Evolutionary conservation across 2,113 vertebrate species (phyloP).

Genomic region (Chrysemys picta): DNA sequence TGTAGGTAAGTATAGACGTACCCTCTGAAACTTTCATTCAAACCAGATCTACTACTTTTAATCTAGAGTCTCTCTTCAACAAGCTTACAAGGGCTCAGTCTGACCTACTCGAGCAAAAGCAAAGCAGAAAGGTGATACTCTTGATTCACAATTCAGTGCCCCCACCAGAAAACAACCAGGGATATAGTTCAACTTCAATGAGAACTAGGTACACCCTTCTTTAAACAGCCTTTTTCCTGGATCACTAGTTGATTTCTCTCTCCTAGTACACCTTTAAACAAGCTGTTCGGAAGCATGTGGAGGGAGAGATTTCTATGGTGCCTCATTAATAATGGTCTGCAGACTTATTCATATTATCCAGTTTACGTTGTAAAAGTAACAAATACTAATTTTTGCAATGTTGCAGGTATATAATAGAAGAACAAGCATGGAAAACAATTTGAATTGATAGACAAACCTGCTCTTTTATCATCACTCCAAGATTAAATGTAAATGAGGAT

Average conservation of each 20-base stretch:
- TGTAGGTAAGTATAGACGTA: too few relatives aligned
- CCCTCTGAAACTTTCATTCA: neutral
- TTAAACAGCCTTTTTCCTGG: neutral
- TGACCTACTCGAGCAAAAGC: neutral
- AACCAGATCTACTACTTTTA: neutral
- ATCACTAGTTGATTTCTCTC: neutral
- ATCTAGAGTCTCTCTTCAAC: neutral
- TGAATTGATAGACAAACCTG: neutral
- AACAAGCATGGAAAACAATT: neutral
- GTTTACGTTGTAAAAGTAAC: neutral
- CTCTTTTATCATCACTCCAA: neutral
- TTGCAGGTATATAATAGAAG: neutral
- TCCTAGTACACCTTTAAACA: neutral
- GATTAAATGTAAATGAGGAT: neutral
- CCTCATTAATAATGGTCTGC: neutral
- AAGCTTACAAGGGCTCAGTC: neutral
- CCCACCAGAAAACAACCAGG: neutral
- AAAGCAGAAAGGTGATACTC: neutral
- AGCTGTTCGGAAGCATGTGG: neutral
- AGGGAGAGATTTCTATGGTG: neutral
- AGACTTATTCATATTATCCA: neutral
- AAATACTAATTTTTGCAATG: neutral
- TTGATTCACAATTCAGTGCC: neutral
- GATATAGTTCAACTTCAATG: neutral
- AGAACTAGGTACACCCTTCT: neutral